These are phyloP conservation scores for Beris morrisii DNA, from an alignment of 2,888 invertebrate species.

Conservation along the genomic window DNA sequence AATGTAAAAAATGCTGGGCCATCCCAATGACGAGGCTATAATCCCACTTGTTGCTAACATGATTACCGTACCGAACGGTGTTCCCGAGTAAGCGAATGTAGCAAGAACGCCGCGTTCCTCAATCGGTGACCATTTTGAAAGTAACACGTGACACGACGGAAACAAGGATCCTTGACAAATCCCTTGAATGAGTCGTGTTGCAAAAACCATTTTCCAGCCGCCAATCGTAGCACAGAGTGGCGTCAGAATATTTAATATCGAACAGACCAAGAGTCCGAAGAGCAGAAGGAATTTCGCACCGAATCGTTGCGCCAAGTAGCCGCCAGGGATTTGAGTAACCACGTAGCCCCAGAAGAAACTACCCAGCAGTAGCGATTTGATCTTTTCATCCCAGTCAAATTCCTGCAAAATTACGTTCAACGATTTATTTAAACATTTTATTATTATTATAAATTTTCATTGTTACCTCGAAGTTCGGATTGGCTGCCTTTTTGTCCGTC, in stretches of 20 bases:
- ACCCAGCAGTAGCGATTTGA: conserved; percentile 63
- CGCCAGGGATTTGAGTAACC: conserved; percentile 65
- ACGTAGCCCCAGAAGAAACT: conserved; percentile 73
- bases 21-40: conserved; percentile 71
- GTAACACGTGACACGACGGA: conserved; percentile 66
- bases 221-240: conserved; percentile 68
- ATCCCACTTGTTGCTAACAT: conserved; percentile 74
- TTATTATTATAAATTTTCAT: too few species aligned
- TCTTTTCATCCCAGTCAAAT: conserved; percentile 61
- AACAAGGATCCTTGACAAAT: conserved; percentile 69
- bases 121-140: conserved; percentile 72
- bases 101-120: conserved; percentile 70
- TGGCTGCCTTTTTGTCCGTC: conserved; percentile 55
- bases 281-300: conserved; percentile 68
- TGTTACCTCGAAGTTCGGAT: conserved; percentile 55
- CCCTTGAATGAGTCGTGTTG: conserved; percentile 67
- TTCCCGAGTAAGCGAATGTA: conserved; percentile 70
- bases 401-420: conserved; percentile 54
- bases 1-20: conserved; percentile 77
- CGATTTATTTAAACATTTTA: too few species aligned
- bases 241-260: conserved; percentile 66
- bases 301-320: conserved; percentile 69
- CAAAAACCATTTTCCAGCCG: conserved; percentile 63
- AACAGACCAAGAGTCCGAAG: conserved; percentile 62
- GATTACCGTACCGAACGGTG: conserved; percentile 76